These are phyloP conservation scores for Pristis pectinata DNA, from an alignment of 2,797 vertebrate species.

Conservation along the genomic window DNA sequence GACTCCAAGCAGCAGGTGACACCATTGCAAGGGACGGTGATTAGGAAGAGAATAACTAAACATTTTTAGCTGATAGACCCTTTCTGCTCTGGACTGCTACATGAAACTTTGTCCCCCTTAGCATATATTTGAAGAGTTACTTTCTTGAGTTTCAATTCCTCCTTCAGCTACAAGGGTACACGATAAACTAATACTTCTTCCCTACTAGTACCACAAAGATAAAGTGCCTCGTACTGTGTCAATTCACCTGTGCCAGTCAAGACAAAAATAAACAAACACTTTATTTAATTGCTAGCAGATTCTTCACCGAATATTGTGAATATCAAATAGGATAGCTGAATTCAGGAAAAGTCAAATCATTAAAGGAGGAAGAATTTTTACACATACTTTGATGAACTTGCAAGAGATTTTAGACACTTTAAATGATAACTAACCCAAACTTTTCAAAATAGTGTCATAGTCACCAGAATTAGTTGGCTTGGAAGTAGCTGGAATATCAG, in stretches of 20 bases:
- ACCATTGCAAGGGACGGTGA: neutral
- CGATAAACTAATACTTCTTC: neutral
- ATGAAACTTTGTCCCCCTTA: neutral
- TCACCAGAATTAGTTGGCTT: constrained; percentile 4
- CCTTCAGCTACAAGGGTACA: neutral
- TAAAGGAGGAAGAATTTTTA: neutral
- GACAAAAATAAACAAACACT: neutral
- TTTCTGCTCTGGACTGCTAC: neutral
- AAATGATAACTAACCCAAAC: neutral
- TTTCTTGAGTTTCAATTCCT: neutral
- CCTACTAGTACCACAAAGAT: neutral
- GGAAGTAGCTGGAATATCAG: neutral
- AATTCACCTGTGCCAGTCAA: neutral
- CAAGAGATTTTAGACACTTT: neutral
- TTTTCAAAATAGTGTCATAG: neutral
- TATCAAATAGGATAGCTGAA: neutral
- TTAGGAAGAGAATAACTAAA: neutral
- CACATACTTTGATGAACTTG: neutral
- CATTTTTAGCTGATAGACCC: neutral
- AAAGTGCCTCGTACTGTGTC: too few species aligned
- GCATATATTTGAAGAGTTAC: neutral
- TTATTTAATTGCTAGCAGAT: neutral
- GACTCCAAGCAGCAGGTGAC: neutral
- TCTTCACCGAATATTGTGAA: neutral
- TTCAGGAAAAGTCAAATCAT: neutral